A percentile compares a stretch with the other conserved stretches of the same genome.
These are phyloP conservation scores for Knipowitschia caucasica DNA, from an alignment of 2,797 vertebrate genomes.

Conservation along the genomic window DNA sequence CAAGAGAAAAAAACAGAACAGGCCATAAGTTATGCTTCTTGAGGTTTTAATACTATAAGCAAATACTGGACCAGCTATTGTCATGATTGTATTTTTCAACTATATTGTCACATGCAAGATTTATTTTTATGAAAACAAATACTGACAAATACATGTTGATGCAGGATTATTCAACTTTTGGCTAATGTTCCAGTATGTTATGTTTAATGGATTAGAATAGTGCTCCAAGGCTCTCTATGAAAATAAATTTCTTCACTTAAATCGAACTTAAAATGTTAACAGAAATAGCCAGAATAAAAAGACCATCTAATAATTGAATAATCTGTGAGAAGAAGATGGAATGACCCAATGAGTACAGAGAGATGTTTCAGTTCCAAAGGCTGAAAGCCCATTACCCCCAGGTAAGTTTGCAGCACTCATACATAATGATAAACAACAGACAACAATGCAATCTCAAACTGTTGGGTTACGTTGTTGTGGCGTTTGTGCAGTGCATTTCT, in stretches of 20 bases:
- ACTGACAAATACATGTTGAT: neutral
- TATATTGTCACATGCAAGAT: neutral
- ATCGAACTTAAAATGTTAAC: too few species aligned
- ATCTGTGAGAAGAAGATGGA: conserved; percentile 50
- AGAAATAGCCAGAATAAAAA: conserved; percentile 17
- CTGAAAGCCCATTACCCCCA: conserved; percentile 11
- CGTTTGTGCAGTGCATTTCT: conserved; percentile 6
- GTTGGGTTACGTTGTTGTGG: neutral
- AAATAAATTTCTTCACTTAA: too few species aligned
- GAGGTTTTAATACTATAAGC: conserved; percentile 4
- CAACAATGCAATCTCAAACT: neutral
- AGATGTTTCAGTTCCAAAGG: conserved; percentile 43
- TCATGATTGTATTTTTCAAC: too few species aligned
- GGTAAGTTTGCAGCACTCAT: conserved; percentile 20
- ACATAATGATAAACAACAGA: conserved; percentile 27
- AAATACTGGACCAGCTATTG: neutral
- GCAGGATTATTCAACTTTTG: neutral
- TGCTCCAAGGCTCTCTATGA: too few species aligned
- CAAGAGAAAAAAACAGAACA: conserved; percentile 80
- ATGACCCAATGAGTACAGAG: conserved; percentile 54
- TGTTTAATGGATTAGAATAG: too few species aligned
- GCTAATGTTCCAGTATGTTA: neutral
- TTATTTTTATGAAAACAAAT: neutral
- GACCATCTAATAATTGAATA: conserved; percentile 30
- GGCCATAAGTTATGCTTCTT: conserved; percentile 70